phyloP scores from a whole-genome alignment of 2,888 invertebrate genomes.

The Rosalia funebris region DNA sequence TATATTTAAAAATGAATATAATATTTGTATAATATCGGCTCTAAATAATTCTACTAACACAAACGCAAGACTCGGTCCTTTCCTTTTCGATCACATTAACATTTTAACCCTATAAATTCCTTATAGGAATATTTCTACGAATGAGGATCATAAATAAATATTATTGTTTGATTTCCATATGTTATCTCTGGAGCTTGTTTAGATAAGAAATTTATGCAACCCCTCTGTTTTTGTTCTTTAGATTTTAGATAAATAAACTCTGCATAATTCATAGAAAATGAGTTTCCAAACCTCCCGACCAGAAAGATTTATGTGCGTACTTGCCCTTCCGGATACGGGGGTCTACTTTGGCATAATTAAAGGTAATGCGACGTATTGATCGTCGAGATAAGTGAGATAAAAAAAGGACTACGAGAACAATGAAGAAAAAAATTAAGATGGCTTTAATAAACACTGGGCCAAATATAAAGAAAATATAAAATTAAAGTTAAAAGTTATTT shows the following conservation, averaged over 20 bases:
- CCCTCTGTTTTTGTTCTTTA: conserved; percentile 34
- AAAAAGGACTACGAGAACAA: too few species aligned
- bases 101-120: too few species aligned
- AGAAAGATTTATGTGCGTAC: conserved; percentile 13
- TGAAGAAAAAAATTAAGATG: too few species aligned
- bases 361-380: not conserved
- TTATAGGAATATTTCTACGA: too few species aligned
- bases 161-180: conserved; percentile 38
- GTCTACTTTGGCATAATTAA: not conserved
- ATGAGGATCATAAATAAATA: conserved; percentile 34
- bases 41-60: too few species aligned
- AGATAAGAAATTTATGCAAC: conserved; percentile 31
- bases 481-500: too few species aligned
- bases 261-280: conserved; percentile 21
- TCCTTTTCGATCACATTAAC: too few species aligned
- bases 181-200: conserved; percentile 28
- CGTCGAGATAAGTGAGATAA: not conserved
- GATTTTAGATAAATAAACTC: conserved; percentile 25
- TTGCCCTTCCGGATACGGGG: conserved; percentile 8
- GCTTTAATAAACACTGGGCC: too few species aligned
- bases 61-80: too few species aligned
- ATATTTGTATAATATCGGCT: too few species aligned
- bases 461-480: too few species aligned
- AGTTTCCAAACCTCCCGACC: conserved; percentile 12
- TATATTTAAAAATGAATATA: too few species aligned